These are phyloP conservation scores for Sipha flava DNA, from an alignment of 1,140 invertebrate genomes.

Conservation along the genomic window DNA sequence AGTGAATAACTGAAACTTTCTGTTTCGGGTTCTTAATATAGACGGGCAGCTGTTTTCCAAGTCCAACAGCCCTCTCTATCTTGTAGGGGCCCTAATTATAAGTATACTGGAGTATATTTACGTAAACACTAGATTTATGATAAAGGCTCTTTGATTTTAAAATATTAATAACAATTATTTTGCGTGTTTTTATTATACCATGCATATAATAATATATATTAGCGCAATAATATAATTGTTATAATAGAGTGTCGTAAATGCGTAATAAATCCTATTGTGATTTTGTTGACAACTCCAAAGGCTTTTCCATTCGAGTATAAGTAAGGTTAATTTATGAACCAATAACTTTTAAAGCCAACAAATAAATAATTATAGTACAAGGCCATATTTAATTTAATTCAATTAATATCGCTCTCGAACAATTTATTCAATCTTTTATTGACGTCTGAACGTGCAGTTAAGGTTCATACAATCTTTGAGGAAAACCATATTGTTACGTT, in stretches of 20 bases:
- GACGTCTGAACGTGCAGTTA: background rate
- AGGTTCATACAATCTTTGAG: too few relatives aligned
- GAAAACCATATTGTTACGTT: background rate
- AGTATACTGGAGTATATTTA: too few relatives aligned
- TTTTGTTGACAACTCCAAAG: background rate
- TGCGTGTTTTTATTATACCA: background rate
- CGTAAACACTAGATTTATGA: too few relatives aligned
- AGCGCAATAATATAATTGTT: too few relatives aligned
- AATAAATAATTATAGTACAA: constrained; percentile 9
- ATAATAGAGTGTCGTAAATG: background rate
- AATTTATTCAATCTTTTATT: constrained; percentile 4
- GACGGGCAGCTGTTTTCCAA: too few relatives aligned
- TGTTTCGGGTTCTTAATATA: too few relatives aligned
- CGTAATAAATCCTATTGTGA: background rate
- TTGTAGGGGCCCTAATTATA: too few relatives aligned
- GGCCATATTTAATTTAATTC: constrained; percentile 16
- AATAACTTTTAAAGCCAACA: constrained; percentile 1
- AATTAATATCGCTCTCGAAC: background rate
- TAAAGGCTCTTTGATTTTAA: too few relatives aligned
- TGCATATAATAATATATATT: too few relatives aligned
- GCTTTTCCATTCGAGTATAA: background rate
- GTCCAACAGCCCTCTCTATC: too few relatives aligned
- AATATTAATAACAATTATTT: background rate
- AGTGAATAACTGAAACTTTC: too few relatives aligned
- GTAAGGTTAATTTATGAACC: constrained; percentile 13